A percentile compares a stretch with the other conserved stretches of the same genome.
Evolutionary conservation across 2,888 invertebrate species (phyloP).

Genomic region (Drosophila quinaria): DNA sequence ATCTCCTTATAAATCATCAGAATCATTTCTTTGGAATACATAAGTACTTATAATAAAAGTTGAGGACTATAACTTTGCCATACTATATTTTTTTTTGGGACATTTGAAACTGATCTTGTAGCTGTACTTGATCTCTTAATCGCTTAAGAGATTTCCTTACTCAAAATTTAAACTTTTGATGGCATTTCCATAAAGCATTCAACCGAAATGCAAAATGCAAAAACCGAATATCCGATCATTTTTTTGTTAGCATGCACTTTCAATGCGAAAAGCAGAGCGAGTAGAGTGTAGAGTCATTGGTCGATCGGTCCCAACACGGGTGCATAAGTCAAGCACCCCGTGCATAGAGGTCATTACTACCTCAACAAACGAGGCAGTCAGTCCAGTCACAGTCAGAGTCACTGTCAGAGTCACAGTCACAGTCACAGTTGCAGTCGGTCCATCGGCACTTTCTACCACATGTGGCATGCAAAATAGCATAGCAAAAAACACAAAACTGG

Average conservation of each 20-base stretch:
- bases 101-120: neutral
- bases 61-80: no score
- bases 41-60: no score
- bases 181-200: slow-evolving; percentile 13
- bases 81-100: no score
- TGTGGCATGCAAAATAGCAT: slow-evolving; percentile 77
- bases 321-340: slow-evolving; percentile 72
- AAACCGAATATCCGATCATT: slow-evolving; percentile 7
- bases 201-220: neutral
- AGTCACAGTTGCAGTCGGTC: slow-evolving; percentile 20
- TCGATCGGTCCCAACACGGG: slow-evolving; percentile 43
- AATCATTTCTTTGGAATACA: no score
- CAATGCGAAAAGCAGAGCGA: slow-evolving; percentile 19
- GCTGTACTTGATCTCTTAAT: neutral
- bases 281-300: slow-evolving; percentile 22
- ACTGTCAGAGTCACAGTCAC: neutral
- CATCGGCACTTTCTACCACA: slow-evolving; percentile 75
- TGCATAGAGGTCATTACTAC: slow-evolving; percentile 73
- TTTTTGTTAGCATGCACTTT: slow-evolving; percentile 30
- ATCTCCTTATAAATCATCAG: no score
- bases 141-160: neutral
- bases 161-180: neutral
- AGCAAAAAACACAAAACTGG: slow-evolving; percentile 59
- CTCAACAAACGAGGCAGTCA: slow-evolving; percentile 35
- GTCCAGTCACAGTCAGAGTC: slow-evolving; percentile 9